Conservation (phyloP, 2,888 invertebrate species). For the Agrochola lychnidis region DNA sequence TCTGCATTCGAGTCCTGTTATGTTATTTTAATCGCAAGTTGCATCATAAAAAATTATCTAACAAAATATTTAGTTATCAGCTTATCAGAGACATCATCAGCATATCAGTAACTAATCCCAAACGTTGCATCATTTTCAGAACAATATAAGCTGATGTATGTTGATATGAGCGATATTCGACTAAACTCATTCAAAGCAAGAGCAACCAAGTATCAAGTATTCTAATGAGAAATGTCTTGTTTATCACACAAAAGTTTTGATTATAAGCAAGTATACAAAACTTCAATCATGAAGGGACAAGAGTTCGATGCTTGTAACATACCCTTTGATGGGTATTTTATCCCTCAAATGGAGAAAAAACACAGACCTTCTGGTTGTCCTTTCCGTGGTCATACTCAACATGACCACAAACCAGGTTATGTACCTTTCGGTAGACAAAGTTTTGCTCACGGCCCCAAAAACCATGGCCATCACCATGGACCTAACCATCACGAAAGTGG, state of each 20-base stretch:
- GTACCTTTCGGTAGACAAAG: conserved; percentile 29
- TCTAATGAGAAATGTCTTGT: neutral
- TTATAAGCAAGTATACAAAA: too few relatives aligned
- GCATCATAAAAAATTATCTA: too few relatives aligned
- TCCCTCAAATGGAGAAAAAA: conserved; percentile 23
- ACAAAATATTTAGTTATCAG: too few relatives aligned
- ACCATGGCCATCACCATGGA: neutral
- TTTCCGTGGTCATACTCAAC: neutral
- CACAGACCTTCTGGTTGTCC: conserved; percentile 4
- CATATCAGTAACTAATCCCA: too few relatives aligned
- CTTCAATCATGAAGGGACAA: conserved; percentile 17
- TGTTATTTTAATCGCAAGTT: too few relatives aligned
- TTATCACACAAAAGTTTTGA: too few relatives aligned
- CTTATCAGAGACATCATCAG: too few relatives aligned
- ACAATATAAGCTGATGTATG: conserved; percentile 23
- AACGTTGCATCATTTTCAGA: conserved; percentile 12
- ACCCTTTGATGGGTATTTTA: conserved; percentile 39
- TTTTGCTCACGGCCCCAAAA: neutral
- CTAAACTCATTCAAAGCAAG: conserved; percentile 12
- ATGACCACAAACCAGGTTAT: neutral
- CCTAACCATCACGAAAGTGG: conserved; percentile 7
- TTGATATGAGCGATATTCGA: conserved; percentile 18
- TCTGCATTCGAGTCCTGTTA: too few relatives aligned
- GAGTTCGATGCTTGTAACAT: conserved; percentile 35
- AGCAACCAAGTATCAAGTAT: too few relatives aligned